Evolutionary conservation across 2,113 vertebrate species (phyloP).

Genomic region (Oxyura jamaicensis): DNA sequence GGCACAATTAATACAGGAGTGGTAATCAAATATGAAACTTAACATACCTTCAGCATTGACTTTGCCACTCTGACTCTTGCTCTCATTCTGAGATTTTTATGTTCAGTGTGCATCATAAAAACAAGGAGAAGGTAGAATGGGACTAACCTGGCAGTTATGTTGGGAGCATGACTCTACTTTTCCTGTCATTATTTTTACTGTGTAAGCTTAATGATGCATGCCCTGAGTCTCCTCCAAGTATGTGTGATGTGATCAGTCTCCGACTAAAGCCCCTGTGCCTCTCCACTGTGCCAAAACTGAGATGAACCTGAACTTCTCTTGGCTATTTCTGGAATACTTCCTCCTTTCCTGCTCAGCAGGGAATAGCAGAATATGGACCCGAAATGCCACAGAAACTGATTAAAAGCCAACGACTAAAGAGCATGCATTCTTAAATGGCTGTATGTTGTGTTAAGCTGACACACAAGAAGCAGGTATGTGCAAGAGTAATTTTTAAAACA

Average conservation of each 20-base stretch:
- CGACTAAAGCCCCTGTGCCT: not conserved
- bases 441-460: not conserved
- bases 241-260: not conserved
- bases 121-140: not conserved
- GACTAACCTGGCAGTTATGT: not conserved
- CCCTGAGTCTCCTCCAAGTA: not conserved
- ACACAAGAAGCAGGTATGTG: not conserved
- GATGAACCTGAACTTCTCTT: not conserved
- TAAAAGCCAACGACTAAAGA: not conserved
- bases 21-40: not conserved
- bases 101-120: not conserved
- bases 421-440: not conserved
- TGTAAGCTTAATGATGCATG: not conserved
- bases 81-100: not conserved
- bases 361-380: not conserved
- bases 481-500: not conserved
- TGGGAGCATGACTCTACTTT: not conserved
- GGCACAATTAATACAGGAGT: not conserved
- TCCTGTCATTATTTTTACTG: not conserved
- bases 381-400: not conserved
- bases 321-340: not conserved
- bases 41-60: not conserved
- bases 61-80: not conserved
- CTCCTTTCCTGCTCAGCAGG: not conserved
- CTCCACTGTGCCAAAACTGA: not conserved